Evolutionary conservation across 2,797 vertebrate species (phyloP).

Genomic region (Tachyglossus aculeatus): DNA sequence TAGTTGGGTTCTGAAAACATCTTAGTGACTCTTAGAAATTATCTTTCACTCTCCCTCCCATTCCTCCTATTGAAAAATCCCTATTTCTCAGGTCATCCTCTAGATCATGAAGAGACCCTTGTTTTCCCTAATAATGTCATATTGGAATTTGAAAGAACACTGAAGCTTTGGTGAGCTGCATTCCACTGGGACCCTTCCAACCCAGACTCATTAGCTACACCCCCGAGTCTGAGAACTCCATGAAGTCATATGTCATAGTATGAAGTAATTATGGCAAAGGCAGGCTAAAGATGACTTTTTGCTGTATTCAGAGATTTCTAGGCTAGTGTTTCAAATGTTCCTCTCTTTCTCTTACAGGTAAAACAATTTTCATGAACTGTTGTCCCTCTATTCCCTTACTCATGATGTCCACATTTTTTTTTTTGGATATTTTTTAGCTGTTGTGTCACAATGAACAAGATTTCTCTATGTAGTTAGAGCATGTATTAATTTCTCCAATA

Average conservation of each 20-base stretch:
- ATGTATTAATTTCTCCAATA: too few species aligned
- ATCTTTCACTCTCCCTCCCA: not conserved
- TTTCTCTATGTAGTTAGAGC: too few species aligned
- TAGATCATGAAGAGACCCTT: conserved; percentile 45
- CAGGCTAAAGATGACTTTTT: conserved; percentile 45
- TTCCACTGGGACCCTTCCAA: conserved; percentile 65
- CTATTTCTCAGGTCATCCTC: conserved; percentile 45
- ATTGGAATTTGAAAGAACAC: conserved; percentile 65
- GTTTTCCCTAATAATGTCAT: conserved; percentile 38
- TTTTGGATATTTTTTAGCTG: too few species aligned
- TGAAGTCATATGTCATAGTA: conserved; percentile 67
- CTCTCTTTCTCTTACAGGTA: conserved; percentile 11
- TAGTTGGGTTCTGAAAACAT: not conserved
- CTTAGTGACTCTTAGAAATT: too few species aligned
- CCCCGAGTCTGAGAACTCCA: conserved; percentile 50
- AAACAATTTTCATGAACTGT: conserved; percentile 9
- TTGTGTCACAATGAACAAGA: too few species aligned
- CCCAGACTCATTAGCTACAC: conserved; percentile 63
- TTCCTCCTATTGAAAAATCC: conserved; percentile 33
- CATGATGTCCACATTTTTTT: too few species aligned
- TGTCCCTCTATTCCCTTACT: too few species aligned
- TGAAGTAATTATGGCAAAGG: conserved; percentile 51
- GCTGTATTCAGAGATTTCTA: conserved; percentile 22
- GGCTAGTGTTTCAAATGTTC: conserved; percentile 23
- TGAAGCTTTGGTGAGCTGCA: conserved; percentile 54